Conservation (phyloP, 2,797 vertebrate species). For the Acridotheres tristis region DNA sequence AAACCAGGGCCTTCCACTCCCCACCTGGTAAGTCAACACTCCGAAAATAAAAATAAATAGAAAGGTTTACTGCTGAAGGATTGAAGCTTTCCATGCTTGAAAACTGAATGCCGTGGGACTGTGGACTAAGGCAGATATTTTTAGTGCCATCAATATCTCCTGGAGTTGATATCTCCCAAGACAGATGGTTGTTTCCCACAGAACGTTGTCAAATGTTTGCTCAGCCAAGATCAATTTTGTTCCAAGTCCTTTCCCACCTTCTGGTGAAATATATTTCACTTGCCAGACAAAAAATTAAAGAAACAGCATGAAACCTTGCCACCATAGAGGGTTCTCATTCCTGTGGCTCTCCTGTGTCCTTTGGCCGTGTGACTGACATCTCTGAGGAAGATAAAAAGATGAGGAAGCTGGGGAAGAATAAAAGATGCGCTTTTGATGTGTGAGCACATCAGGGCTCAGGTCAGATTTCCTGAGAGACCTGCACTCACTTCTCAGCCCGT, state of each 20-base stretch:
- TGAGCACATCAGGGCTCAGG: background rate
- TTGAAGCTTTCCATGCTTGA: background rate
- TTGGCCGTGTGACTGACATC: background rate
- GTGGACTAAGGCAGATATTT: slow-evolving; percentile 61
- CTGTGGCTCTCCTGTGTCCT: background rate
- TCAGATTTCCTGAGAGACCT: background rate
- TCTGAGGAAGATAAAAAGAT: background rate
- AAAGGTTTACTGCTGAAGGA: slow-evolving; percentile 15
- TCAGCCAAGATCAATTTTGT: slow-evolving; percentile 73
- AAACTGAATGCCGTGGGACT: slow-evolving; percentile 1
- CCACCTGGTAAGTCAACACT: slow-evolving; percentile 29
- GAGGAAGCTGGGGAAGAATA: background rate
- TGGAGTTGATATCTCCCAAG: slow-evolving; percentile 64
- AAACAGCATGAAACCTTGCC: slow-evolving; percentile 40
- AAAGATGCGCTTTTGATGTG: background rate
- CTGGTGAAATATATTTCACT: slow-evolving; percentile 61
- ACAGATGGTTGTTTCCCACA: slow-evolving; percentile 73
- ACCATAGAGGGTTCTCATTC: background rate
- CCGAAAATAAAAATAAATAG: slow-evolving; percentile 22
- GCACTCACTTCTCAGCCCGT: background rate
- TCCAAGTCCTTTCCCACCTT: slow-evolving; percentile 74
- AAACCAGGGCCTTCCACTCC: slow-evolving; percentile 4
- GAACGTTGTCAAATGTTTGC: slow-evolving; percentile 74
- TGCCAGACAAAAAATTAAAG: slow-evolving; percentile 70
- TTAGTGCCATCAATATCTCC: slow-evolving; percentile 69